Evolutionary conservation across 2,888 invertebrate species (phyloP).

Genomic region (Tupiocoris notatus): DNA sequence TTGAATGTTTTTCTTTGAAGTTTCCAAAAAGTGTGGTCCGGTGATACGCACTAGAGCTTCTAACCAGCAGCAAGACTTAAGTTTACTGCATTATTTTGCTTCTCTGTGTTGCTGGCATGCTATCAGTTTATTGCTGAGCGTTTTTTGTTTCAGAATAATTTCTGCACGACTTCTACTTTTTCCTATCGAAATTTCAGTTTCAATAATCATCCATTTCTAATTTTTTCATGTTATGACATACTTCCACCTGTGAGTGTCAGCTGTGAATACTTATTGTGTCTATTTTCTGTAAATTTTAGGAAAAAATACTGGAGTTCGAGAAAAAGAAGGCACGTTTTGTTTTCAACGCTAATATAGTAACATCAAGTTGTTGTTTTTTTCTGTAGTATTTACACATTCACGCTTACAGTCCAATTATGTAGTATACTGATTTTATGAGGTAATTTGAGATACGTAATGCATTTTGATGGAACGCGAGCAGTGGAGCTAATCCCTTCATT

Average conservation of each 20-base stretch:
- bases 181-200: too few species aligned
- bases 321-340: conserved; percentile 62
- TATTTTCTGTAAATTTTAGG: conserved; percentile 58
- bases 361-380: background rate
- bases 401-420: background rate
- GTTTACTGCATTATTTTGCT: background rate
- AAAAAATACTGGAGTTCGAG: conserved; percentile 61
- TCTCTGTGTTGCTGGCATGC: background rate
- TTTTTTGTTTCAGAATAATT: background rate
- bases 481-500: background rate
- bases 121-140: background rate
- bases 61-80: background rate
- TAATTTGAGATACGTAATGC: conserved; percentile 1
- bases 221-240: conserved; percentile 3
- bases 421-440: background rate
- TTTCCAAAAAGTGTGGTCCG: background rate
- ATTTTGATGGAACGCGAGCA: background rate
- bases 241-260: conserved; percentile 4
- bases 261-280: conserved; percentile 7
- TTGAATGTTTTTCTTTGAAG: background rate
- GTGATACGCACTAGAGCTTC: background rate
- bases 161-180: too few species aligned
- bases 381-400: background rate
- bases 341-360: conserved; percentile 10
- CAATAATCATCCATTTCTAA: background rate